These are phyloP conservation scores for Antheraea mylitta DNA, from an alignment of 1,140 invertebrate genomes.

Conservation along the genomic window DNA sequence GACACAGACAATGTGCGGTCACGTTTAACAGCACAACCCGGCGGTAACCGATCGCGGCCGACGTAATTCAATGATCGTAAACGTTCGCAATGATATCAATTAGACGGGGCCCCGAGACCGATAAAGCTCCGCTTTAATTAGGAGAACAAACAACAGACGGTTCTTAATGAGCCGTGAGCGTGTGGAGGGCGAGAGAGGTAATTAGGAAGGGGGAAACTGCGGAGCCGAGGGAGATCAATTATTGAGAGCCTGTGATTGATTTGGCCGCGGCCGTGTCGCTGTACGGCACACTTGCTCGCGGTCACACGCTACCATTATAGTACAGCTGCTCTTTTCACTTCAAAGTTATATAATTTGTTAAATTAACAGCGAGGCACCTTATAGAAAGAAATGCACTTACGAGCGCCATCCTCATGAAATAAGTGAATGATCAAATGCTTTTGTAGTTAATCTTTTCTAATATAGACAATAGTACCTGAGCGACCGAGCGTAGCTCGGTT, in stretches of 20 bases:
- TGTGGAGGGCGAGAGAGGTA: conserved; percentile 55
- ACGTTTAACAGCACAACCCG: conserved; percentile 60
- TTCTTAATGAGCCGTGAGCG: conserved; percentile 69
- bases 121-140: conserved; percentile 75
- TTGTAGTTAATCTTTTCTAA: too few species aligned
- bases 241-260: conserved; percentile 64
- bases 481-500: too few species aligned
- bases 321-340: too few species aligned
- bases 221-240: conserved; percentile 53
- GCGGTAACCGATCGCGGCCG: conserved; percentile 56
- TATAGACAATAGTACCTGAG: too few species aligned
- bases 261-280: conserved; percentile 31
- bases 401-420: too few species aligned
- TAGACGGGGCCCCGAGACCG: conserved; percentile 61
- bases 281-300: not conserved
- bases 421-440: too few species aligned
- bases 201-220: conserved; percentile 55
- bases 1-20: conserved; percentile 63
- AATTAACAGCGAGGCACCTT: too few species aligned
- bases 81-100: conserved; percentile 74
- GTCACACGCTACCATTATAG: too few species aligned
- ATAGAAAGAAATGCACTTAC: too few species aligned
- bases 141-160: conserved; percentile 74
- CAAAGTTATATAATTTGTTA: too few species aligned
- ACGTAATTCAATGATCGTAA: conserved; percentile 73